Evolutionary conservation across 2,113 vertebrate genomes (phyloP).

Genomic region (Lepidothrix coronata): DNA sequence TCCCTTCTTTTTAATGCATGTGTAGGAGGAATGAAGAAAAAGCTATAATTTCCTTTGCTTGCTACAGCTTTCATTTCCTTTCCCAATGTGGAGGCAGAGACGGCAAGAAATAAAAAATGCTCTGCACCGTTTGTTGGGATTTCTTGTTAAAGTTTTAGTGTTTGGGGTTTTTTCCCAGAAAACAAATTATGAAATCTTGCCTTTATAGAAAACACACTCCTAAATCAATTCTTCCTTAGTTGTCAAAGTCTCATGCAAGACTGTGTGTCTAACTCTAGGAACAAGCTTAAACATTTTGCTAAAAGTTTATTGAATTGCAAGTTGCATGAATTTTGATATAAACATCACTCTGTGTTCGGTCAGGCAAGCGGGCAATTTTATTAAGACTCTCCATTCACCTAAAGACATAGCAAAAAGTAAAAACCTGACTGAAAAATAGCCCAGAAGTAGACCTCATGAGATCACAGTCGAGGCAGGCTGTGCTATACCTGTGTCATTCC

Average conservation of each 20-base stretch:
- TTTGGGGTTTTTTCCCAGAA: not conserved
- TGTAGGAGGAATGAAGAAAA: slow-evolving; percentile 37
- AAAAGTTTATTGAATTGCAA: not conserved
- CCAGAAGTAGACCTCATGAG: not conserved
- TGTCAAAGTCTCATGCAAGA: not conserved
- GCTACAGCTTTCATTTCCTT: slow-evolving; percentile 2
- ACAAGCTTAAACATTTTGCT: not conserved
- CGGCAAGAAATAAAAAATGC: not conserved
- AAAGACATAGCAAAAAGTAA: not conserved
- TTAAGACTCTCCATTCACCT: not conserved
- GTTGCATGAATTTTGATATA: not conserved
- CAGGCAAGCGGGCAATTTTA: not conserved
- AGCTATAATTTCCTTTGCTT: not conserved
- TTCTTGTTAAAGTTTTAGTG: not conserved
- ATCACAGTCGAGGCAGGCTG: not conserved
- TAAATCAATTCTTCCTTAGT: not conserved
- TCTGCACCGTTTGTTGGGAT: fast-evolving
- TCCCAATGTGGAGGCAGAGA: not conserved
- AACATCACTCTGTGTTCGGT: not conserved
- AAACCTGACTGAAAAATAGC: not conserved
- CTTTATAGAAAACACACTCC: not conserved
- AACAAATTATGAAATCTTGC: not conserved
- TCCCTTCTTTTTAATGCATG: not conserved
- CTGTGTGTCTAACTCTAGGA: not conserved
- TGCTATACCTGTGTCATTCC: not conserved